These are phyloP conservation scores for Aelia acuminata DNA, from an alignment of 2,888 invertebrate species.

Conservation along the genomic window DNA sequence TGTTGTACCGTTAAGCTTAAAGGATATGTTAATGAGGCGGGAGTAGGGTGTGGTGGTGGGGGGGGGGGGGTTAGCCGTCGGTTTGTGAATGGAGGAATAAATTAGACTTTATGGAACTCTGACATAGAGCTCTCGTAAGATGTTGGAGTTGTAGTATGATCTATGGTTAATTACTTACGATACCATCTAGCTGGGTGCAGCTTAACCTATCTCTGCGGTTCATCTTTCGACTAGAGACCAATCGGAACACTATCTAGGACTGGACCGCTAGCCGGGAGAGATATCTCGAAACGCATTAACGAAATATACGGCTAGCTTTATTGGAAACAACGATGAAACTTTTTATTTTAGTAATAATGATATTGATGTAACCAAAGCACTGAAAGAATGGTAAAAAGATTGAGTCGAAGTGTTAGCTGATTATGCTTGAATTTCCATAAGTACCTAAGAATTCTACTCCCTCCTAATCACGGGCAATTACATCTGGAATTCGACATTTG, in stretches of 20 bases:
- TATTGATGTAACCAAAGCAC: no score
- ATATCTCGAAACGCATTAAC: not conserved
- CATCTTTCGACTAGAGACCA: not conserved
- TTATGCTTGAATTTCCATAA: no score
- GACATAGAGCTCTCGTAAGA: not conserved
- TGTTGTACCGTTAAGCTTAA: not conserved
- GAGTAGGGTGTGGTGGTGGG: no score
- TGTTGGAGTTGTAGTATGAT: not conserved
- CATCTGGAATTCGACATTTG: no score
- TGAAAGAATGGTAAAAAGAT: no score
- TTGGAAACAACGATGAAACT: no score
- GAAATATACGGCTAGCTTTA: no score
- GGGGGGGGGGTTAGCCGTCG: not conserved
- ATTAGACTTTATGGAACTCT: not conserved
- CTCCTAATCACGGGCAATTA: no score
- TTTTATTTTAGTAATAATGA: no score
- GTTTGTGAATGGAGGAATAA: slow-evolving; percentile 5
- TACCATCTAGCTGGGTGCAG: not conserved
- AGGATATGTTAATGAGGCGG: slow-evolving; percentile 15
- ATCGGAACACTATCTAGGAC: not conserved
- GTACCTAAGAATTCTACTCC: no score
- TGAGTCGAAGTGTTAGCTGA: no score
- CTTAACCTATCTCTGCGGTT: not conserved
- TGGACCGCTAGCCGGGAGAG: not conserved
- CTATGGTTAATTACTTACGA: not conserved